Base-by-base conservation (phyloP, 2,113 vertebrate species). In the Diadophis punctatus region DNA sequence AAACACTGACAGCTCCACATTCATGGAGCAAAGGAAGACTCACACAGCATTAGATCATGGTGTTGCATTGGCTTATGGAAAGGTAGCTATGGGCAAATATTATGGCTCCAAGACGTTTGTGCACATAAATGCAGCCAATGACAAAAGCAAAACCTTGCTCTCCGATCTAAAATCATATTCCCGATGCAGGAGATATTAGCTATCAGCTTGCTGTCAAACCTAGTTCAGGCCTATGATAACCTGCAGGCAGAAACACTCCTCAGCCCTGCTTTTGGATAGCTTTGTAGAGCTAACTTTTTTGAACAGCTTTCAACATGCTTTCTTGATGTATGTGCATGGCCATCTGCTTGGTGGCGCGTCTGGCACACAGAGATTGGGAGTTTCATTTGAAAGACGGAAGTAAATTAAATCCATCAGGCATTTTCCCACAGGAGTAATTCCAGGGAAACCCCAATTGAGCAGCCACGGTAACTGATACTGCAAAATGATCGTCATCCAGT, bases 401-500 rank as follows among this genome's bases (percentile, higher is more conserved):
- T 39, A 34, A 91, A 91, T 56, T 55, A 94, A 86, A 11, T 68
- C 56, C 93, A 93, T 4, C 58, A 16, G 63, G 4, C n/a, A 68
- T 39, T 91, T 96, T 56, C 63, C 22, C 49, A 46, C 5, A 43
- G 87, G 23, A 23, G 7, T 30, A 93, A 92, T 95, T 89, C 91
- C 91, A 58, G 91, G 95, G 91, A 34, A 94, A 91, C 55, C 60
- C 49, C 93, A 94, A 93, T 53, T 92, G 90, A 93, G 86, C 86
- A 55, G 18, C 85, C 93, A 4, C 85, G 87, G 80, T 85, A 97
- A 95, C 90, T 94, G 91, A 91, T 52, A 92, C 93, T 93, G 87
- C 94, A 95, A 94, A 91, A 90, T 46, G 87, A 93, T 94, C 92
- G 92, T 94, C 92, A 95, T 87, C 95, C 95, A 93, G 90, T n/a